A percentile compares a stretch with the other conserved stretches of the same genome.
Evolutionary conservation across 2,113 vertebrate species (phyloP).

Genomic region (Chlorocebus sabaeus): DNA sequence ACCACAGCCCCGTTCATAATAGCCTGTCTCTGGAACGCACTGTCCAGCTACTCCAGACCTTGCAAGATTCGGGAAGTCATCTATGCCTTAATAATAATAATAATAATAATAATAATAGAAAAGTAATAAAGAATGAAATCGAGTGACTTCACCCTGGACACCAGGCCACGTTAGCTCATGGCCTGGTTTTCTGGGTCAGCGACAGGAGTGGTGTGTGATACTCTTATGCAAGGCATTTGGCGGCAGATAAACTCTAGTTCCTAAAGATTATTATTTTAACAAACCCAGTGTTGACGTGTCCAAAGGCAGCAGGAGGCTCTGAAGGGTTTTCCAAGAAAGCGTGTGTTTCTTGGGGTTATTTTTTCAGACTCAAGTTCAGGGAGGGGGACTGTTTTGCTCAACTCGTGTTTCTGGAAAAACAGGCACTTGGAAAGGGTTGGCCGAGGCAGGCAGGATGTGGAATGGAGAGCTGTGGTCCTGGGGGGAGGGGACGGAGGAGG

Average conservation of each 20-base stretch:
- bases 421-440: slow-evolving; percentile 76
- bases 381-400: slow-evolving; percentile 78
- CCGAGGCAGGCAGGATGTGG: slow-evolving; percentile 77
- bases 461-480: slow-evolving; percentile 69
- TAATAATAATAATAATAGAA: not conserved
- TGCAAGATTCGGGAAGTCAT: not conserved
- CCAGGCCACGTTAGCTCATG: not conserved
- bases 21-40: not conserved
- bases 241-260: slow-evolving; percentile 70
- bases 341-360: slow-evolving; percentile 79
- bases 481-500: slow-evolving; percentile 23
- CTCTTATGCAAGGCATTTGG: slow-evolving; percentile 70
- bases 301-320: slow-evolving; percentile 80
- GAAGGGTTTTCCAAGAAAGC: slow-evolving; percentile 82
- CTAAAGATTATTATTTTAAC: slow-evolving; percentile 81
- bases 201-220: slow-evolving; percentile 10
- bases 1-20: not conserved
- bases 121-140: not conserved
- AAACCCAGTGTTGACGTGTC: slow-evolving; percentile 79
- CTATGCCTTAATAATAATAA: not conserved
- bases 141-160: not conserved
- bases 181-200: slow-evolving; percentile 49
- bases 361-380: slow-evolving; percentile 82
- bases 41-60: not conserved
- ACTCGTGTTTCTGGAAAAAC: slow-evolving; percentile 84